Conservation (phyloP, 2,113 vertebrate species). For the Syngnathus floridae region DNA sequence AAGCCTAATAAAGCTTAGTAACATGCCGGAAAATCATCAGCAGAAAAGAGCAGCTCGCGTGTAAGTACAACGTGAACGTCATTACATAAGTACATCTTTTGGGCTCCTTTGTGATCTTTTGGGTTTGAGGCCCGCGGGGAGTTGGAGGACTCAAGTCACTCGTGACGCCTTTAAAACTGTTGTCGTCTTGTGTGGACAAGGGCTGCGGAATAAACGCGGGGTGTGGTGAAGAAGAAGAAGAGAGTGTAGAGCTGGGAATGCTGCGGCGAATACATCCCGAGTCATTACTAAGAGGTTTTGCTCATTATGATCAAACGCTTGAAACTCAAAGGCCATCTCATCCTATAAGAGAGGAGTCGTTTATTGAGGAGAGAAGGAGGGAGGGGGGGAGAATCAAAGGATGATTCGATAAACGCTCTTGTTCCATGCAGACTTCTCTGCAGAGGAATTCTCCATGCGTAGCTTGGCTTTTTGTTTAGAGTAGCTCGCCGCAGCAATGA, state of each 20-base stretch:
- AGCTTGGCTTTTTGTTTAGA: constrained; percentile 23
- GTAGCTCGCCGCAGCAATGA: constrained; percentile 30
- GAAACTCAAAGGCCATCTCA: constrained; percentile 51
- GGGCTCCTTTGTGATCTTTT: constrained; percentile 25
- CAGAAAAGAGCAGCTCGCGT: background rate
- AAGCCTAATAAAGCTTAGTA: background rate
- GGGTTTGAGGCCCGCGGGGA: constrained; percentile 38
- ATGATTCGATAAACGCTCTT: constrained; percentile 45
- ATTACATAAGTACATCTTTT: constrained; percentile 26
- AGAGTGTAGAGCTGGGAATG: constrained; percentile 41
- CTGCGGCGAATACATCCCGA: constrained; percentile 57
- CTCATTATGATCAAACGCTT: constrained; percentile 67
- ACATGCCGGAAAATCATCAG: constrained; percentile 1
- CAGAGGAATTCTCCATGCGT: constrained; percentile 29
- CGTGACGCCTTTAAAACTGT: constrained; percentile 42
- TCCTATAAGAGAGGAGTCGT: constrained; percentile 33
- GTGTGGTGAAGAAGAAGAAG: constrained; percentile 43
- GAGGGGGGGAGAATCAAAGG: constrained; percentile 32
- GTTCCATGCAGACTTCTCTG: constrained; percentile 32
- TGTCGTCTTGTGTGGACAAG: constrained; percentile 38
- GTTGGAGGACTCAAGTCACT: constrained; percentile 16
- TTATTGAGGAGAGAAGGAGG: constrained; percentile 13
- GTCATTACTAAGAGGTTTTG: constrained; percentile 65
- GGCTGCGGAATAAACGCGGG: constrained; percentile 57
- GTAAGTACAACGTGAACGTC: constrained; percentile 8